Base-by-base conservation (phyloP, 37 sponge, comb jelly and placozoan genomes). In the Tethya wilhelma region DNA sequence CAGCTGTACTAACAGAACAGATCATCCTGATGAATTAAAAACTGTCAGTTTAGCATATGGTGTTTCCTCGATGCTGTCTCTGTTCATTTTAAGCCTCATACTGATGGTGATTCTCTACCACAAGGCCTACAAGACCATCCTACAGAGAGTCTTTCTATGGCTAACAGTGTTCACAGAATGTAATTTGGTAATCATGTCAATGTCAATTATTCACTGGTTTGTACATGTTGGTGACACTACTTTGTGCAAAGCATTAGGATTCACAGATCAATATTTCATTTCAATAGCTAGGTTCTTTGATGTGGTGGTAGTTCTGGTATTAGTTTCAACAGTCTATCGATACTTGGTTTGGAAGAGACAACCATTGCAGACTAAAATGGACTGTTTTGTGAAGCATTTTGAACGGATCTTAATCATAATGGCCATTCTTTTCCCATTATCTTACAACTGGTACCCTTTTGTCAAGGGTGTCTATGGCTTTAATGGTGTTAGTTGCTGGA, bases 71-170 rank as follows among this genome's bases (percentile, higher is more conserved):
- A n/a, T n/a, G n/a, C n/a, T n/a, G n/a, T n/a, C n/a, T n/a, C n/a
- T n/a, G n/a, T n/a, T n/a, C n/a, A n/a, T n/a, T n/a, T n/a, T n/a
- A n/a, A n/a, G n/a, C n/a, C 26, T 23, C 7, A 25, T 25, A 12
- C 7, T 8, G 28, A 64, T 29, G 32, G 37, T 28, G 23, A 28
- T 23, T 2, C 26, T n/a, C n/a, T n/a, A n/a, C n/a, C n/a, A 73
- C 74, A 73, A 29, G 31, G 74, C 57, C 58, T 73, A 56, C 58
- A 49, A 53, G 74, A 73, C 74, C 4, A 19, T 38, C 34, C 58
- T 73, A 31, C 74, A 73, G n/a, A 53, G 74, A 30, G 26, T 73
- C 38, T 56, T 73, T 38, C 58, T 31, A 8, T 32, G 34, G 2
- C 58, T 73, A 11, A 56, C 38, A 29, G 58, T 53, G 17, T 36